Conservation (phyloP, 2,113 vertebrate genomes). For the Marcusenius ussheri region DNA sequence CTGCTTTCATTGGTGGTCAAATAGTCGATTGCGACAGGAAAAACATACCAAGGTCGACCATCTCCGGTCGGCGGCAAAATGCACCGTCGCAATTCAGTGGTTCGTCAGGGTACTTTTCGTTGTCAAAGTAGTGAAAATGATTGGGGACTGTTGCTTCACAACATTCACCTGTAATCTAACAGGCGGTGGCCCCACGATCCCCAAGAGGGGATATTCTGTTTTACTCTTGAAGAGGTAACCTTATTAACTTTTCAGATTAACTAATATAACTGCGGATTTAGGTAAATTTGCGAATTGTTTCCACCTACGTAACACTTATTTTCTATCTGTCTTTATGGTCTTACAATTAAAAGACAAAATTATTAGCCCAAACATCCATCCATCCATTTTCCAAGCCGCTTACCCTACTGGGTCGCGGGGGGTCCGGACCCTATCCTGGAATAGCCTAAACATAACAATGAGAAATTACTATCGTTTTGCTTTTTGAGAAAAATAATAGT, state of each 20-base stretch:
- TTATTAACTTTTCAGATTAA: neutral
- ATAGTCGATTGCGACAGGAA: neutral
- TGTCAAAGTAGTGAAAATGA: neutral
- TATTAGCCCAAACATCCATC: neutral
- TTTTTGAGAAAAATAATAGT: neutral
- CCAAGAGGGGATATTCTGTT: neutral
- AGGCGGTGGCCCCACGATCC: neutral
- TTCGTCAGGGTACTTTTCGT: neutral
- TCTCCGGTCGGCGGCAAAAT: neutral
- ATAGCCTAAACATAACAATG: neutral
- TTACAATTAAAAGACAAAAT: neutral
- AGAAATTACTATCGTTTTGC: neutral
- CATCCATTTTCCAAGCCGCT: no score
- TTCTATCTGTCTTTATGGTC: neutral
- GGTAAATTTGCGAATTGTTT: neutral
- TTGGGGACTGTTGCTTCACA: neutral
- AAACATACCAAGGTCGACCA: neutral
- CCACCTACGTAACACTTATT: neutral
- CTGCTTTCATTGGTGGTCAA: neutral
- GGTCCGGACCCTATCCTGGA: no score
- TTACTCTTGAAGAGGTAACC: neutral
- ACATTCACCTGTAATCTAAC: neutral
- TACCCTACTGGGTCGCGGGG: no score
- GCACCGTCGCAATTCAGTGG: neutral
- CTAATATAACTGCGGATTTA: neutral